A percentile compares a stretch with the other conserved stretches of the same genome.
These are phyloP conservation scores for Galerucella calmariensis DNA, from an alignment of 2,888 invertebrate species.

Conservation along the genomic window DNA sequence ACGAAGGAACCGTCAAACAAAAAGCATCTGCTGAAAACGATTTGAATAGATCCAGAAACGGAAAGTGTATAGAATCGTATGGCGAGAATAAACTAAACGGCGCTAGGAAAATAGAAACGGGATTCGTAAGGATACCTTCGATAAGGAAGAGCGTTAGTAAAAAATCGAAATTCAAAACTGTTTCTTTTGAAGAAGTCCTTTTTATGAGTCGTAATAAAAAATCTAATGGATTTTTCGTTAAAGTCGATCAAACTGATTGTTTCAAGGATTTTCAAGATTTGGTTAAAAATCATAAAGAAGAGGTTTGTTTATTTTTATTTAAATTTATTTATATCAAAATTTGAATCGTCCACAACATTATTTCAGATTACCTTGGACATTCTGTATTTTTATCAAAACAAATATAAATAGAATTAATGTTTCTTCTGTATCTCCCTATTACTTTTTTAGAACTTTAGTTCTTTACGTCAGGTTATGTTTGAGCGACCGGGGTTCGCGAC, in stretches of 20 bases:
- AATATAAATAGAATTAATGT: too few relatives aligned
- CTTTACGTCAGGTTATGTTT: too few relatives aligned
- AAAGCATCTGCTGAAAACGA: slow-evolving; percentile 30
- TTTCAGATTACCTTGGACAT: too few relatives aligned
- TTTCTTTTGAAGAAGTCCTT: slow-evolving; percentile 51
- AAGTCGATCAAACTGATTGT: slow-evolving; percentile 50
- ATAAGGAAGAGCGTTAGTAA: slow-evolving; percentile 68
- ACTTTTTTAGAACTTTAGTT: too few relatives aligned
- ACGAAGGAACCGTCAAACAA: slow-evolving; percentile 30
- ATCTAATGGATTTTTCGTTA: slow-evolving; percentile 49
- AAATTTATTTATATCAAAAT: too few relatives aligned
- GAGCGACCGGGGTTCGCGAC: too few relatives aligned
- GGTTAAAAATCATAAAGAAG: slow-evolving; percentile 13
- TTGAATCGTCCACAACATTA: too few relatives aligned
- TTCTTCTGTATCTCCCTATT: too few relatives aligned
- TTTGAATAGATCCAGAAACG: slow-evolving; percentile 38
- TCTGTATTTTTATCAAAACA: too few relatives aligned
- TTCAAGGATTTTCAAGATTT: slow-evolving; percentile 54
- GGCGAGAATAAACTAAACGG: slow-evolving; percentile 41
- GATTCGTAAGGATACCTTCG: slow-evolving; percentile 27
- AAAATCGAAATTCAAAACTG: slow-evolving; percentile 50
- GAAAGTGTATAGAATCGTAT: slow-evolving; percentile 40
- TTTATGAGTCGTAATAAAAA: slow-evolving; percentile 52
- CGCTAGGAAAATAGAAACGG: slow-evolving; percentile 34
- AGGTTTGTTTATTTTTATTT: slow-evolving; percentile 20